phyloP scores from a whole-genome alignment of 1,140 invertebrate species.

The Dendrolimus kikuchii region DNA sequence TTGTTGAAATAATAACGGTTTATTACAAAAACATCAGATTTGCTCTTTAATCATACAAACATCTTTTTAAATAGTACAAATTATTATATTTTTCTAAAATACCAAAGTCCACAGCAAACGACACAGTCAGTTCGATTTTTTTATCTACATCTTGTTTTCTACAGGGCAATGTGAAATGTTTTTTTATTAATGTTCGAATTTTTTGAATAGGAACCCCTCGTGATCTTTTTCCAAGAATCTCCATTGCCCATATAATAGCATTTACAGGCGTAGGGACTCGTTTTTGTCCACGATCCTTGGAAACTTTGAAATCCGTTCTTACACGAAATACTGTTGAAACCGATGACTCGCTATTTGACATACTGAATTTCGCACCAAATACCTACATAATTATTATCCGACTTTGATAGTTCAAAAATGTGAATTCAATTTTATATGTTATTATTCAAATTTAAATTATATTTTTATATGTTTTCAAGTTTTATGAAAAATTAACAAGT shows the following conservation, averaged over 20 bases:
- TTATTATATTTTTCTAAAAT: conserved; percentile 20
- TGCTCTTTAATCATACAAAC: background rate
- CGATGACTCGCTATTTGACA: conserved; percentile 7
- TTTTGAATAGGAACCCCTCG: conserved; percentile 21
- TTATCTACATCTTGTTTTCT: conserved; percentile 22
- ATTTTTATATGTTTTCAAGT: too few species aligned
- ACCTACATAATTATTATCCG: background rate
- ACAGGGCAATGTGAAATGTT: conserved; percentile 25
- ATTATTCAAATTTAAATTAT: too few species aligned
- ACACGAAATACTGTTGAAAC: conserved; percentile 13
- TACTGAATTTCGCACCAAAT: conserved; percentile 1
- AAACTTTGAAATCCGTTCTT: conserved; percentile 18
- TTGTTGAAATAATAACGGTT: too few species aligned
- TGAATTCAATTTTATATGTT: too few species aligned
- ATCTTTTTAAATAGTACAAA: conserved; percentile 19
- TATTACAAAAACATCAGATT: too few species aligned
- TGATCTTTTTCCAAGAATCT: conserved; percentile 17
- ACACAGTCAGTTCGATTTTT: conserved; percentile 27
- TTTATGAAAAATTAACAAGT: too few species aligned
- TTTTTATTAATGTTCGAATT: conserved; percentile 26
- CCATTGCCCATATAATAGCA: conserved; percentile 31
- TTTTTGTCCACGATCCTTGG: conserved; percentile 14
- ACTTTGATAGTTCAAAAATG: too few species aligned
- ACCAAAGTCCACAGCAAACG: conserved; percentile 24
- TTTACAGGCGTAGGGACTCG: conserved; percentile 20